phyloP scores from a whole-genome alignment of 2,888 invertebrate species.

The Oscheius myriophilus region DNA sequence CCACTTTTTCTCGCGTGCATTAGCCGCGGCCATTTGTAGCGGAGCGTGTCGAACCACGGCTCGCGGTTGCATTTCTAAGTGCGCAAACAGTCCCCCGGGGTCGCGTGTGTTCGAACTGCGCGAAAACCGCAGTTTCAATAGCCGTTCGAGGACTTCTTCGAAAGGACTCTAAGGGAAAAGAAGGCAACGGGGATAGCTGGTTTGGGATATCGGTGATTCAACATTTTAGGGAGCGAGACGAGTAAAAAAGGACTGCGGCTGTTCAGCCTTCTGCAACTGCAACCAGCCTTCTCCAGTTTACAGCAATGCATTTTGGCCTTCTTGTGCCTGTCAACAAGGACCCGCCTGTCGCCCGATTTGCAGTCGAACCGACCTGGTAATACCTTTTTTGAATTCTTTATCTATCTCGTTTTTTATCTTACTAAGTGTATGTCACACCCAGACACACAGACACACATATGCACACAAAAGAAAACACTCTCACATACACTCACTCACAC shows the following conservation, averaged over 20 bases:
- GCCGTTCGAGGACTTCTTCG: not conserved
- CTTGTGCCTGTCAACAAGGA: constrained; percentile 48
- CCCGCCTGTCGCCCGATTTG: constrained; percentile 48
- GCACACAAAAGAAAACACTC: too few species aligned
- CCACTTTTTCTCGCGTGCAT: constrained; percentile 4
- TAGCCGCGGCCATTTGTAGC: constrained; percentile 27
- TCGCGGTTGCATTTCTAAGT: constrained; percentile 31
- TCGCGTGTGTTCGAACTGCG: constrained; percentile 16
- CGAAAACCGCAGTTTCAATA: constrained; percentile 30
- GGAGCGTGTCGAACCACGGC: constrained; percentile 26
- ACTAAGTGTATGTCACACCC: too few species aligned
- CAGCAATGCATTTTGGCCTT: constrained; percentile 33
- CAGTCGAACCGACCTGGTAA: constrained; percentile 43
- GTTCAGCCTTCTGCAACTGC: constrained; percentile 52
- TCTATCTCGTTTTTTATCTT: too few species aligned
- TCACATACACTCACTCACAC: too few species aligned
- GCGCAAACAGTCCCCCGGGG: constrained; percentile 15
- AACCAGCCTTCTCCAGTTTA: constrained; percentile 37
- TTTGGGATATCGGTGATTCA: too few species aligned
- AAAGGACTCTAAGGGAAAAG: not conserved
- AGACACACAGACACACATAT: too few species aligned
- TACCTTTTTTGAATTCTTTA: too few species aligned
- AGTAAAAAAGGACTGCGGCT: constrained; percentile 49
- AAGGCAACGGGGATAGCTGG: too few species aligned
- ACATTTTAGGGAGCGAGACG: constrained; percentile 41